phyloP scores from a whole-genome alignment of 1,140 invertebrate genomes.

The Liolophura sinensis region DNA sequence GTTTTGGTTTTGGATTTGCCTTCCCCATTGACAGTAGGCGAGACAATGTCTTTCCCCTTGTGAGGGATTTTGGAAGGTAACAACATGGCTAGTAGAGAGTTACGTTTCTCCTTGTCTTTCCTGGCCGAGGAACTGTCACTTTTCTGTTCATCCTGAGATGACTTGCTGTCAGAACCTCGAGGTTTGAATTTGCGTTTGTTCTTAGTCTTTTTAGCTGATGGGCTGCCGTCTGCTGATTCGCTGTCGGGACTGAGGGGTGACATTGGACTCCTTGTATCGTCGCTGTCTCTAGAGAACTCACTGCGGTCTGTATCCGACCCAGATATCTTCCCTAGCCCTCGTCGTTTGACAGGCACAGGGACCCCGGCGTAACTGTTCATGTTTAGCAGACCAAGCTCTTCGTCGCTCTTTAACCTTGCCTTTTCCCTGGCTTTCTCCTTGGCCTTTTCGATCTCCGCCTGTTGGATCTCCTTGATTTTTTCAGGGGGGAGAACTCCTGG shows the following conservation, averaged over 20 bases:
- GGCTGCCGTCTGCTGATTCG: neutral
- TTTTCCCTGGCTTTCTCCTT: constrained; percentile 27
- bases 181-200: neutral
- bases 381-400: constrained; percentile 21
- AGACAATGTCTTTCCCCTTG: constrained; percentile 27
- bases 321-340: no score
- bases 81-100: constrained; percentile 42
- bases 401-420: constrained; percentile 32
- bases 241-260: no score
- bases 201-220: neutral
- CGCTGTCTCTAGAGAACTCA: no score
- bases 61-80: constrained; percentile 37
- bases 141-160: constrained; percentile 2
- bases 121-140: constrained; percentile 1
- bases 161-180: neutral
- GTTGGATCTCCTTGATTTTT: constrained; percentile 28
- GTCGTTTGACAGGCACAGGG: no score
- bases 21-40: constrained; percentile 5
- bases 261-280: no score
- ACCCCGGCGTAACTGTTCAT: no score
- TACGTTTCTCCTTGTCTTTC: constrained; percentile 31
- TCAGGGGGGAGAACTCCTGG: constrained; percentile 21
- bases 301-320: no score
- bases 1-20: constrained; percentile 9
- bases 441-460: constrained; percentile 34